phyloP scores from a whole-genome alignment of 2,888 invertebrate species.

The Tubulanus polymorphus region DNA sequence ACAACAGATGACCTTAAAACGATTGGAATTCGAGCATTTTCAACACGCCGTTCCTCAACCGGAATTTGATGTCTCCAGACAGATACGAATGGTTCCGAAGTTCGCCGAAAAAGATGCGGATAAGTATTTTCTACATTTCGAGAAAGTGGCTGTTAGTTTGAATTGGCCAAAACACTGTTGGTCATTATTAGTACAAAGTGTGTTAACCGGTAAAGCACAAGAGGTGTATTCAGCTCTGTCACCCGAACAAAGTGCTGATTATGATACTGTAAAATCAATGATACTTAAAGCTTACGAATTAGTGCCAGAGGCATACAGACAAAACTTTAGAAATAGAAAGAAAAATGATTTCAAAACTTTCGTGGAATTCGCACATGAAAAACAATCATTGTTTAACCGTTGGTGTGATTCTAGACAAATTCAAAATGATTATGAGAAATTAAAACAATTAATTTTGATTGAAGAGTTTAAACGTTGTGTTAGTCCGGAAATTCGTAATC shows the following conservation, averaged over 20 bases:
- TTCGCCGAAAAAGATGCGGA: constrained; percentile 15
- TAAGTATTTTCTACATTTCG: constrained; percentile 16
- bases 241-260: constrained; percentile 10
- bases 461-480: constrained; percentile 18
- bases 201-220: constrained; percentile 13
- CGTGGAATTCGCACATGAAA: constrained; percentile 18
- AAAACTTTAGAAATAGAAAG: constrained; percentile 13
- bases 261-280: constrained; percentile 15
- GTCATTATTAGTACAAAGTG: constrained; percentile 18
- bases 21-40: no score
- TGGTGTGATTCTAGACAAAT: constrained; percentile 9
- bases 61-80: constrained; percentile 4
- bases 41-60: no score
- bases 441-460: constrained; percentile 11
- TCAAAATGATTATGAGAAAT: constrained; percentile 7
- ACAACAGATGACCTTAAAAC: no score
- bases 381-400: constrained; percentile 13
- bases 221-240: constrained; percentile 10
- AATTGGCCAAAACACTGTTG: constrained; percentile 16
- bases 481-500: background rate
- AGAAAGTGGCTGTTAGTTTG: constrained; percentile 14
- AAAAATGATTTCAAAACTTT: constrained; percentile 13
- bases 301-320: constrained; percentile 16
- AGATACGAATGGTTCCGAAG: constrained; percentile 12
- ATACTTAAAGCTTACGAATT: constrained; percentile 20